Percentiles rank a stretch among this genome's conserved stretches.
These are phyloP conservation scores for Capreolus pygargus DNA, from an alignment of 2,113 vertebrate genomes.

Conservation along the genomic window DNA sequence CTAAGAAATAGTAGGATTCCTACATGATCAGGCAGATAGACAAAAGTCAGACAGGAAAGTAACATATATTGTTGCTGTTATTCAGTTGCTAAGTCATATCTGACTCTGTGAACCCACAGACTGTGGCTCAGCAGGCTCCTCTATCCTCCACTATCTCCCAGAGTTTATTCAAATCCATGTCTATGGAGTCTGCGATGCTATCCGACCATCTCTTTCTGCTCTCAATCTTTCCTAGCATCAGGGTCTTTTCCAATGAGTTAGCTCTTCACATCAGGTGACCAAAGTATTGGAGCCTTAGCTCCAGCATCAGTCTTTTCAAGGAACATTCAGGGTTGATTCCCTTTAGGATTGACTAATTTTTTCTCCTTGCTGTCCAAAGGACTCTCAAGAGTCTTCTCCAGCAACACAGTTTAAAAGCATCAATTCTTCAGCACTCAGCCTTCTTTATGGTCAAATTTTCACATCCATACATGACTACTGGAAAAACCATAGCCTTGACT, in stretches of 20 bases:
- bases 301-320: background rate
- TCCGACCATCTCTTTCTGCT: background rate
- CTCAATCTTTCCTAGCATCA: background rate
- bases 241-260: background rate
- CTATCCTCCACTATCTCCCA: background rate
- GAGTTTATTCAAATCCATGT: background rate
- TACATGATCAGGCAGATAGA: background rate
- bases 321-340: background rate
- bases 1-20: background rate
- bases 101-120: background rate
- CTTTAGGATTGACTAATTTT: background rate
- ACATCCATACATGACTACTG: background rate
- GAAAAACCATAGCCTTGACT: background rate
- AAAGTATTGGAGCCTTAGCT: background rate
- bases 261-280: background rate
- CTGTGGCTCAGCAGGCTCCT: background rate
- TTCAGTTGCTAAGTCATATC: background rate
- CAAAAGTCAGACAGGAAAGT: background rate
- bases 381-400: background rate
- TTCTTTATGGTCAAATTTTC: background rate
- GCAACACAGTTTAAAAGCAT: background rate
- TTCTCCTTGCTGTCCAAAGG: background rate
- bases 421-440: background rate
- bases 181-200: background rate
- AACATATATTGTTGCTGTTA: background rate